Evolutionary conservation across 1,140 invertebrate species (phyloP), one percentile per base, ranked within the genome.

Genomic region (Steinernema khuongi): DNA sequence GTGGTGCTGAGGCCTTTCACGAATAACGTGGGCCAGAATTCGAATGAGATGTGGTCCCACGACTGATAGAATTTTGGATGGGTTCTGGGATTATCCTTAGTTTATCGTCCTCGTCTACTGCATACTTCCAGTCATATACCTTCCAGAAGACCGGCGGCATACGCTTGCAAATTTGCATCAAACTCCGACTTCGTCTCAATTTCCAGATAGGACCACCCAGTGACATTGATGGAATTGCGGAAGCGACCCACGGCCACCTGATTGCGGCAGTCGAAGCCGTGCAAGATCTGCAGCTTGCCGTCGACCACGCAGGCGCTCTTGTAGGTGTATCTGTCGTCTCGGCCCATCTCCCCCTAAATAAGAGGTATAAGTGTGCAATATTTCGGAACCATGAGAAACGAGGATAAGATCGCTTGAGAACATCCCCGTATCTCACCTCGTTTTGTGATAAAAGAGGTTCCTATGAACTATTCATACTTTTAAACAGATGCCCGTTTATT

Each of bases 151-250:
- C 82, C 82, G 41, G 83, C 82, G n/a, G 82, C 73, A 72, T 83
- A 83, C 1, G 82, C 82, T 71, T 83, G 82, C n/a, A 80, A 31
- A 31, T 36, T 73, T n/a, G 74, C 36, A 14, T 76, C 72, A 70
- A 60, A 50, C 11, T 31, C 33, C 28, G 66, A 41, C 14, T 70
- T 69, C 28, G 80, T 83, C 60, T 82, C 77, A 33, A 81, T 80
- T 74, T 83, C 83, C 28, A 83, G 70, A 74, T 85, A 85, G 4
- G 83, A 82, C 81, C 81, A 80, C 76, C 80, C 80, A 31, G 82
- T 83, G 7, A 71, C 41, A 72, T 83, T 83, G 14, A 83, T 85
- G 22, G 80, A 22, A 50, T 83, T 85, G 22, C 76, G 60, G 76
- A 74, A 85, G 14, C 80, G 77, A 22, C 80, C 82, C 26, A 83